Base-by-base conservation (phyloP, 2,797 vertebrate species). In the Decapterus maruadsi region DNA sequence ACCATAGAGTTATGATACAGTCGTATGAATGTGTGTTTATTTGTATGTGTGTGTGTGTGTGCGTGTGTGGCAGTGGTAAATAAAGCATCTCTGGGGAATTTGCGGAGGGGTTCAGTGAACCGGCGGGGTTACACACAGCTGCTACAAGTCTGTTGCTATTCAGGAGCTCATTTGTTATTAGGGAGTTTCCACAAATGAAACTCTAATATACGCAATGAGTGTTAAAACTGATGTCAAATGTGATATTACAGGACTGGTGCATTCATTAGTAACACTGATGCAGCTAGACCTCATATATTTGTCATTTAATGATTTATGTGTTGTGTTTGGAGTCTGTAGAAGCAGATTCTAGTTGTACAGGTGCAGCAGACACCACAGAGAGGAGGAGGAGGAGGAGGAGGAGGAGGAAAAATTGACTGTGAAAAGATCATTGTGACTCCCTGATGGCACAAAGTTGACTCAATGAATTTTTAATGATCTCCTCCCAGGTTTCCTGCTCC, bases 111-210 rank as follows among this genome's bases (percentile, higher is more conserved):
- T 66, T 53, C 50, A 20, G 46, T 68, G 56, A 67, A 64, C 57
- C 6, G 1, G 55, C 14, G 42, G 20, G 53, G 43, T 12, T 70
- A 17, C 13, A 48, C 19, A 48, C 78, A 77, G 83, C 84, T 87
- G 84, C 12, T 78, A 13, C 19, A 0, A 61, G 68, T 76, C 75
- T 42, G 55, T 61, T 75, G 73, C 78, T 83, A 54, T 84, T 82
- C 68, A 58, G 68, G 56, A 81, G 60, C 81, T 45, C 48, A 74
- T 82, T 86, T 88, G 81, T 86, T 89, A 83, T 77, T 56, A 60
- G 74, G 43, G 42, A 75, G 63, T 79, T 87, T 81, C 81, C 73
- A 68, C 43, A 59, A 79, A 65, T 76, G 40, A 60, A 14, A 4
- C 51, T 53, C 17, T 48, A 62, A 78, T 74, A 26, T 51, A 58